phyloP scores from a whole-genome alignment of 2,888 invertebrate genomes.

The Limenitis camilla region DNA sequence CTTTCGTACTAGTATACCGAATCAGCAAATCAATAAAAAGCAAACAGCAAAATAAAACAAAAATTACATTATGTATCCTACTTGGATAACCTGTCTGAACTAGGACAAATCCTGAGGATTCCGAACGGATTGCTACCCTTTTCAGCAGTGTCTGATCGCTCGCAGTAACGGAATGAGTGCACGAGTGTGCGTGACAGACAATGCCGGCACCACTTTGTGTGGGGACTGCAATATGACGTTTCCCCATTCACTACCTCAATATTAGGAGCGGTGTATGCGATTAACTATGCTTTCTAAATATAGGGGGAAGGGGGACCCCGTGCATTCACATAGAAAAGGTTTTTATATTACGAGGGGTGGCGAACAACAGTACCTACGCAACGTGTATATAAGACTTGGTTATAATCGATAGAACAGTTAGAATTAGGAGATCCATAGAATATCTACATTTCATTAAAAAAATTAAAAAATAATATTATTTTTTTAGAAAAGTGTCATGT shows the following conservation, averaged over 20 bases:
- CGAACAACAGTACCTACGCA: slow-evolving; percentile 47
- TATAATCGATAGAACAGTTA: slow-evolving; percentile 47
- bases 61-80: too few relatives aligned
- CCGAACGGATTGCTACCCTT: neutral
- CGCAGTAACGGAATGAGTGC: slow-evolving; percentile 29
- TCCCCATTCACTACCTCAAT: slow-evolving; percentile 66
- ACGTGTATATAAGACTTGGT: slow-evolving; percentile 58
- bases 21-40: too few relatives aligned
- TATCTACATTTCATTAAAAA: neutral
- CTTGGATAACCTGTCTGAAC: too few relatives aligned
- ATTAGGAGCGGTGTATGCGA: slow-evolving; percentile 65
- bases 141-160: slow-evolving; percentile 11
- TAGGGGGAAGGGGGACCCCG: slow-evolving; percentile 41
- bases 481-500: too few relatives aligned
- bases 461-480: neutral
- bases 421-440: slow-evolving; percentile 38
- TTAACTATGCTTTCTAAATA: slow-evolving; percentile 70
- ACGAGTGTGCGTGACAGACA: slow-evolving; percentile 28
- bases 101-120: too few relatives aligned
- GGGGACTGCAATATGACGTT: slow-evolving; percentile 65
- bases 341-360: slow-evolving; percentile 59
- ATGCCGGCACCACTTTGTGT: slow-evolving; percentile 40
- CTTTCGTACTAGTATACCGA: too few relatives aligned
- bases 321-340: slow-evolving; percentile 50
- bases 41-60: too few relatives aligned